Conservation (phyloP, 53 echinoderm and acorn worm species). For the Stichopus horrens region DNA sequence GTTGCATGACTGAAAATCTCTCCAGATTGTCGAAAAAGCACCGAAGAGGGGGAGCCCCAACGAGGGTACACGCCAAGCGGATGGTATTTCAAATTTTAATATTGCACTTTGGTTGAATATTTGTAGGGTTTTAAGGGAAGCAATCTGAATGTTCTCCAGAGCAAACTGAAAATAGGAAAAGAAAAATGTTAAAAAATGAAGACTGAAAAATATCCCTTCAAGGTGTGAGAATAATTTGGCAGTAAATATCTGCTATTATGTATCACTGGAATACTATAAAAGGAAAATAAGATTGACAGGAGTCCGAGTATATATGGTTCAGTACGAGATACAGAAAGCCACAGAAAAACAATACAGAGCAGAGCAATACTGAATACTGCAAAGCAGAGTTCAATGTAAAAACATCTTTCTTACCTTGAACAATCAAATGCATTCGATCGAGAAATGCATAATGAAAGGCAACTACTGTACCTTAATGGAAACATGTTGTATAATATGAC, state of each 20-base stretch:
- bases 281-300: background rate
- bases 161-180: too few species aligned
- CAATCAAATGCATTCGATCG: too few species aligned
- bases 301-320: too few species aligned
- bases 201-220: background rate
- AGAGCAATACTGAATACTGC: too few species aligned
- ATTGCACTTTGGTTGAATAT: background rate
- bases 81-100: conserved; percentile 22
- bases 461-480: background rate
- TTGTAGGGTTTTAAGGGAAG: background rate
- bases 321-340: too few species aligned
- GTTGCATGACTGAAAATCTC: conserved; percentile 1
- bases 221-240: background rate
- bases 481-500: background rate
- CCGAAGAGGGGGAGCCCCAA: background rate
- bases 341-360: too few species aligned
- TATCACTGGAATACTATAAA: background rate
- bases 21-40: background rate
- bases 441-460: background rate
- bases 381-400: too few species aligned
- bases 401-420: too few species aligned
- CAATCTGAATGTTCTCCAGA: too few species aligned
- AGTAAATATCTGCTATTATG: background rate
- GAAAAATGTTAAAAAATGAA: background rate
- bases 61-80: background rate